Conservation (phyloP, 2,797 vertebrate species). For the Gallinago stenura region DNA sequence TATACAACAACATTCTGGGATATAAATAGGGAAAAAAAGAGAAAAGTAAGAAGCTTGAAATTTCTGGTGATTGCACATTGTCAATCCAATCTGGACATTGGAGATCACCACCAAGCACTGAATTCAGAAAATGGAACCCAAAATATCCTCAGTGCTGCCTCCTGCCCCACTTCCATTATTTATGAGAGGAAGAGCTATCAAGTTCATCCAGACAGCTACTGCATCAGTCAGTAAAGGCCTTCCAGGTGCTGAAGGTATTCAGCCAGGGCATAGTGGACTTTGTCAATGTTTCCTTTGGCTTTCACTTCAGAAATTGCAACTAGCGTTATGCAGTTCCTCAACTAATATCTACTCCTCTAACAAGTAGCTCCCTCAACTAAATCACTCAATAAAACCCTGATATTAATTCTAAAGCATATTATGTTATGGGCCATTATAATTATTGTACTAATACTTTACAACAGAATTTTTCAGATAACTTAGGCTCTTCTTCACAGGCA, state of each 20-base stretch:
- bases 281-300: background rate
- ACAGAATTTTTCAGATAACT: background rate
- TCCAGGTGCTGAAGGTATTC: background rate
- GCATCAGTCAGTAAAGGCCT: background rate
- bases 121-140: background rate
- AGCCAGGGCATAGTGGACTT: background rate
- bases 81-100: background rate
- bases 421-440: background rate
- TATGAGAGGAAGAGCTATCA: background rate
- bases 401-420: background rate
- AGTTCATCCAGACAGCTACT: background rate
- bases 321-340: background rate
- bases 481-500: background rate
- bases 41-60: background rate
- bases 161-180: background rate
- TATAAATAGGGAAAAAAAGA: background rate
- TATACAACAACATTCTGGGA: background rate
- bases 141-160: background rate
- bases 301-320: background rate
- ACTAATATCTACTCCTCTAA: background rate
- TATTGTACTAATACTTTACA: background rate
- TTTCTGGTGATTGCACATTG: background rate
- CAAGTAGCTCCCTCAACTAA: background rate
- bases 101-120: background rate
- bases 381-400: background rate